phyloP scores from a whole-genome alignment of 2,113 vertebrate genomes.

The Phyllopteryx taeniolatus region DNA sequence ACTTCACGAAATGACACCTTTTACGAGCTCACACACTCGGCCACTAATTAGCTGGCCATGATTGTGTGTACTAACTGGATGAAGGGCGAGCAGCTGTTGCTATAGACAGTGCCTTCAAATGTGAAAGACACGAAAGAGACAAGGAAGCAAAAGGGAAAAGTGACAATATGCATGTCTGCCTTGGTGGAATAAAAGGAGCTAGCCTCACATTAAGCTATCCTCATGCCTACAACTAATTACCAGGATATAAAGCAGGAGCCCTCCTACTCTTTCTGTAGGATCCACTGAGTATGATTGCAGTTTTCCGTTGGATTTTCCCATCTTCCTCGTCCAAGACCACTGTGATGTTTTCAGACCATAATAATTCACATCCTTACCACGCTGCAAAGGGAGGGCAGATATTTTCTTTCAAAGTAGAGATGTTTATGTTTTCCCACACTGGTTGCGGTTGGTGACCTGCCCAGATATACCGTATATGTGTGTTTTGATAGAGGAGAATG shows the following conservation, averaged over 20 bases:
- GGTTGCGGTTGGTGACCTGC: too few species aligned
- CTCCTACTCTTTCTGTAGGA: slow-evolving; percentile 38
- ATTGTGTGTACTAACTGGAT: slow-evolving; percentile 46
- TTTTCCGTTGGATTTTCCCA: slow-evolving; percentile 42
- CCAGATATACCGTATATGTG: too few species aligned
- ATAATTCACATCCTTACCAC: too few species aligned
- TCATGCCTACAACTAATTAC: slow-evolving; percentile 67
- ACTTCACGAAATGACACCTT: slow-evolving; percentile 63
- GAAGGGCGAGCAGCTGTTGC: slow-evolving; percentile 56
- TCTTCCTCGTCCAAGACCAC: background rate
- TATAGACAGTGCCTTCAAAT: slow-evolving; percentile 32
- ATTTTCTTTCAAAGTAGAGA: too few species aligned
- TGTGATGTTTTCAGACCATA: background rate
- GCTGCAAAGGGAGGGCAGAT: too few species aligned
- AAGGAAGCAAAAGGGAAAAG: slow-evolving; percentile 28
- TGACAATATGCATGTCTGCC: background rate
- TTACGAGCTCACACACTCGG: slow-evolving; percentile 37
- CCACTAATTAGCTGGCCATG: slow-evolving; percentile 65
- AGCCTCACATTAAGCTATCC: slow-evolving; percentile 34
- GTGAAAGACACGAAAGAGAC: slow-evolving; percentile 37
- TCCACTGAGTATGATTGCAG: slow-evolving; percentile 16
- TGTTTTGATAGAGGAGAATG: background rate
- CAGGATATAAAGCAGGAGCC: slow-evolving; percentile 45
- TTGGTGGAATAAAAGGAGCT: slow-evolving; percentile 50
- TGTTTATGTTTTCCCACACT: too few species aligned